Conservation (phyloP, 2,797 vertebrate species). For the Sphenopsis melanotis region DNA sequence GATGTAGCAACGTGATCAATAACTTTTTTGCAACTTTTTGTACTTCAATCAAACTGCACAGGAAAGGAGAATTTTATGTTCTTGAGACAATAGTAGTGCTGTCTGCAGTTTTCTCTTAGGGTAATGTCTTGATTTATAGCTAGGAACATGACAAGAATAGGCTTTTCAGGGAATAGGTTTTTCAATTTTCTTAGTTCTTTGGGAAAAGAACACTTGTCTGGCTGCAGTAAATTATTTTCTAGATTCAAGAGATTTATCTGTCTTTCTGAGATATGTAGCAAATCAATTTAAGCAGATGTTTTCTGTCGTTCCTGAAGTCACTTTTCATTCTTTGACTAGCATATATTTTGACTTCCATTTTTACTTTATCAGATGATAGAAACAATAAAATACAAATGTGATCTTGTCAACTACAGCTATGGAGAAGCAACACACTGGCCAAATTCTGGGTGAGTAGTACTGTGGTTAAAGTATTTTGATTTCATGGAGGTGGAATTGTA, state of each 20-base stretch:
- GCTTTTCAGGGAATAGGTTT: not conserved
- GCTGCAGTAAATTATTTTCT: not conserved
- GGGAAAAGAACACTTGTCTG: not conserved
- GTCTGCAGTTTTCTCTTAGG: not conserved
- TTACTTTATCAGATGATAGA: conserved; percentile 90
- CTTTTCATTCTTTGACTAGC: not conserved
- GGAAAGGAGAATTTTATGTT: not conserved
- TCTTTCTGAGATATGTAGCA: not conserved
- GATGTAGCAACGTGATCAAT: not conserved
- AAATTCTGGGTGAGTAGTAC: conserved; percentile 89
- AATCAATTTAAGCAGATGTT: not conserved
- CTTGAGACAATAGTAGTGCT: not conserved
- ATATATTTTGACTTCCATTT: conserved; percentile 21
- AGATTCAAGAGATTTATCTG: not conserved
- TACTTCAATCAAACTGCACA: not conserved
- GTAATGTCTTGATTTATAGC: not conserved
- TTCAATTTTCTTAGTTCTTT: not conserved
- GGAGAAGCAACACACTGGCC: conserved; percentile 99
- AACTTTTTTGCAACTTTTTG: not conserved
- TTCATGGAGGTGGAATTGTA: not conserved
- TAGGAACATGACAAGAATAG: not conserved
- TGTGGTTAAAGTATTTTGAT: not conserved
- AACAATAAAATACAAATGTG: conserved; percentile 97
- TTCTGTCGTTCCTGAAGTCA: not conserved
- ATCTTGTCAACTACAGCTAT: conserved; percentile 98